These are phyloP conservation scores for Diplolepis rosae DNA, from an alignment of 2,888 invertebrate species.

Conservation along the genomic window DNA sequence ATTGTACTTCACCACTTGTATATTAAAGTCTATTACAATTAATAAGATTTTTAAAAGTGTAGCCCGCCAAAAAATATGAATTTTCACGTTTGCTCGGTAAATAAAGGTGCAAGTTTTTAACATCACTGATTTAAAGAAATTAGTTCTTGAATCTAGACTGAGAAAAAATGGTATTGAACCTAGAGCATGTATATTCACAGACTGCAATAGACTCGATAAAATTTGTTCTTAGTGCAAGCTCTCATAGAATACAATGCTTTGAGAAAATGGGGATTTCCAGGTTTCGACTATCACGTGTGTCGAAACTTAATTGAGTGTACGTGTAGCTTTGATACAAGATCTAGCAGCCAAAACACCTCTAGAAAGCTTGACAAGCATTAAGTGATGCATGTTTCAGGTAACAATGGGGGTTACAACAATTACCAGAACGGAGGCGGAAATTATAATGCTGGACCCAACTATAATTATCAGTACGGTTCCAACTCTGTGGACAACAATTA, in stretches of 20 bases:
- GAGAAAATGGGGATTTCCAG: slow-evolving; percentile 16
- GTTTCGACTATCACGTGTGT: slow-evolving; percentile 12
- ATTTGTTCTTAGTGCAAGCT: background rate
- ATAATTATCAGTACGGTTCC: slow-evolving; percentile 62
- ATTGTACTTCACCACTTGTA: too few species aligned
- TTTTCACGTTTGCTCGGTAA: too few species aligned
- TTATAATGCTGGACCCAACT: slow-evolving; percentile 54
- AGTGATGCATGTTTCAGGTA: slow-evolving; percentile 50
- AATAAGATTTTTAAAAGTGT: too few species aligned
- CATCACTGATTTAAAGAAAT: too few species aligned
- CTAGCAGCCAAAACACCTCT: slow-evolving; percentile 11
- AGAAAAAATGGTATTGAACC: too few species aligned
- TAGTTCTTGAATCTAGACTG: too few species aligned
- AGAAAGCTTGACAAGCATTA: slow-evolving; percentile 21
- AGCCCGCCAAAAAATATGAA: too few species aligned
- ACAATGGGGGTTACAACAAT: slow-evolving; percentile 63
- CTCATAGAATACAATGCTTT: slow-evolving; percentile 8
- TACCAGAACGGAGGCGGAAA: slow-evolving; percentile 52
- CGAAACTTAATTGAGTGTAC: slow-evolving; percentile 22
- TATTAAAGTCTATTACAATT: too few species aligned
- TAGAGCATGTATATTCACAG: too few species aligned
- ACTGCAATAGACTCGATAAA: too few species aligned
- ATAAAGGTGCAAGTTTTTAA: too few species aligned
- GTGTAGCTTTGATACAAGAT: slow-evolving; percentile 28
- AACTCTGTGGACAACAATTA: slow-evolving; percentile 61